phyloP scores from a whole-genome alignment of 2,888 invertebrate genomes.

The Campoletis raptor region DNA sequence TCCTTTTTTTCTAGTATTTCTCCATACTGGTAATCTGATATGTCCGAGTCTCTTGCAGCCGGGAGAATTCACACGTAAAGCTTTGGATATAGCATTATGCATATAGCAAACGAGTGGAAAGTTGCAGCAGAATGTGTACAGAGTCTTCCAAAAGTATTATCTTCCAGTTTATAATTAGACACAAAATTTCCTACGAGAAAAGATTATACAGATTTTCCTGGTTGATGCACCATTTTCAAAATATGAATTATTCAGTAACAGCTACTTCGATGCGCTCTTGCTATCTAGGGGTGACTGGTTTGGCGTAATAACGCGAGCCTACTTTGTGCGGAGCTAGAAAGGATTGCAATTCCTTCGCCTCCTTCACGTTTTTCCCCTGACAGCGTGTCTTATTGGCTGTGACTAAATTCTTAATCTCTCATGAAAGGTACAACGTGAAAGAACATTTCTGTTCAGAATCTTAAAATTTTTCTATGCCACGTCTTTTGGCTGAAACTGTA shows the following conservation, averaged over 20 bases:
- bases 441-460: neutral
- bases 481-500: neutral
- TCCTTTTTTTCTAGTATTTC: conserved; percentile 40
- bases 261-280: too few relatives aligned
- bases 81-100: conserved; percentile 37
- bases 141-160: neutral
- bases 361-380: neutral
- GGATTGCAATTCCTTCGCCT: too few relatives aligned
- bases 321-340: neutral
- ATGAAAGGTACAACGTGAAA: neutral
- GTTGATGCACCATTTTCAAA: neutral
- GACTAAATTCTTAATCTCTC: neutral
- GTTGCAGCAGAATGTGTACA: conserved; percentile 31
- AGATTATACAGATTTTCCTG: neutral
- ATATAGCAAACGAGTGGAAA: conserved; percentile 46
- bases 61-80: conserved; percentile 33
- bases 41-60: conserved; percentile 41
- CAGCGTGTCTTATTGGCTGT: neutral
- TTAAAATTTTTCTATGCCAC: neutral
- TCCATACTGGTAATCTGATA: conserved; percentile 48
- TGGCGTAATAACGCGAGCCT: neutral
- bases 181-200: neutral
- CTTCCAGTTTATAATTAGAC: neutral
- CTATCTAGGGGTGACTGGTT: neutral
- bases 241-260: neutral